A percentile compares a stretch with the other conserved stretches of the same genome.
phyloP scores from a whole-genome alignment of 2,888 invertebrate genomes.

The Cephus pygmeus region DNA sequence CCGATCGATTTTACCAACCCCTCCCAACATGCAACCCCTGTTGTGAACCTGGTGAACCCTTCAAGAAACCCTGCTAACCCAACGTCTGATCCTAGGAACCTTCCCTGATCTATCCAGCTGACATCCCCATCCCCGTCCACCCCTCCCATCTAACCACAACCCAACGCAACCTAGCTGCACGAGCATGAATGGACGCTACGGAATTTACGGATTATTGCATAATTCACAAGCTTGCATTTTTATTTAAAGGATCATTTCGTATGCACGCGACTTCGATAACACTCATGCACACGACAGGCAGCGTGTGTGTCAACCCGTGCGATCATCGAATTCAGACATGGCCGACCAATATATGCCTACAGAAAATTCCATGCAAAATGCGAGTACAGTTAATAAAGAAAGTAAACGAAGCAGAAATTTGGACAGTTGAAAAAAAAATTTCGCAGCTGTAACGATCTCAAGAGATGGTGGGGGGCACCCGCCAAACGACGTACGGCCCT shows the following conservation, averaged over 20 bases:
- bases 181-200: not conserved
- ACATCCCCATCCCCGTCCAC: not conserved
- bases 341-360: not conserved
- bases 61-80: not conserved
- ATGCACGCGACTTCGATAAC: not conserved
- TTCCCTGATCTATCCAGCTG: not conserved
- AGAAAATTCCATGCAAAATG: not conserved
- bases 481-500: not conserved
- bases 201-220: conserved; percentile 6
- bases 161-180: not conserved
- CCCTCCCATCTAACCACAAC: not conserved
- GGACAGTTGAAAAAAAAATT: not conserved
- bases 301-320: not conserved
- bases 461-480: not conserved
- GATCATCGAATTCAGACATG: not conserved
- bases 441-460: not conserved
- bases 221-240: conserved; percentile 1
- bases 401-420: not conserved
- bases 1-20: not conserved
- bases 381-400: not conserved
- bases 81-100: not conserved
- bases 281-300: not conserved
- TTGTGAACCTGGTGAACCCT: not conserved
- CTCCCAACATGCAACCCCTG: not conserved
- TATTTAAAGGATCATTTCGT: not conserved